Percentiles rank a stretch among this genome's conserved stretches.
These are phyloP conservation scores for Amphipyra tragopoginis DNA, from an alignment of 2,888 invertebrate genomes.

Conservation along the genomic window DNA sequence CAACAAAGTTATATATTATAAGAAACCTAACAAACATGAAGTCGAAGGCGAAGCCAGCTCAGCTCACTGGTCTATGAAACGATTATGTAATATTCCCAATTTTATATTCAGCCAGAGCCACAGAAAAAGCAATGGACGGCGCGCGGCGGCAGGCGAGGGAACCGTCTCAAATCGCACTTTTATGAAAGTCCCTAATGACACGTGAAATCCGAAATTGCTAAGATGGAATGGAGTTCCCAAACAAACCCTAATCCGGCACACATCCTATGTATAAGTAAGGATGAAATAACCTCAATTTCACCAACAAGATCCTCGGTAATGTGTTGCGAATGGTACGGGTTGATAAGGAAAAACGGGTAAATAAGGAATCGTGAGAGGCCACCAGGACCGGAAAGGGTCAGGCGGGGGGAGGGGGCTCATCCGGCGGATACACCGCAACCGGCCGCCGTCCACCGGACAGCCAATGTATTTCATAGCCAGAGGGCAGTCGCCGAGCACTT, in stretches of 20 bases:
- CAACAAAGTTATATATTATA: constrained; percentile 37
- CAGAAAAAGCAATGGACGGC: constrained; percentile 15
- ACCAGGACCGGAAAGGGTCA: constrained; percentile 75
- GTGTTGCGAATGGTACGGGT: constrained; percentile 84
- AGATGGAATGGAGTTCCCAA: constrained; percentile 70
- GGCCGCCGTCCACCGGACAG: constrained; percentile 62
- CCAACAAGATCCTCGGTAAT: constrained; percentile 80
- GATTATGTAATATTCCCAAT: constrained; percentile 52
- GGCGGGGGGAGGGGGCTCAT: constrained; percentile 63
- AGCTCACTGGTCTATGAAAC: constrained; percentile 52
- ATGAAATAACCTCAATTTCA: constrained; percentile 78
- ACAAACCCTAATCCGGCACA: constrained; percentile 71
- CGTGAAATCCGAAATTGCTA: constrained; percentile 69
- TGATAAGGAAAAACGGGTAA: constrained; percentile 89
- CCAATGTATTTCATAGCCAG: constrained; percentile 68
- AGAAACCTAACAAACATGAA: constrained; percentile 46
- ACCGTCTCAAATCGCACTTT: constrained; percentile 59
- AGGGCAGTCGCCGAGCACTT: constrained; percentile 65
- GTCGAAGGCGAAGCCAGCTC: constrained; percentile 32
- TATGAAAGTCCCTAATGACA: constrained; percentile 68
- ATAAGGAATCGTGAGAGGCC: constrained; percentile 80
- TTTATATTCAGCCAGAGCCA: constrained; percentile 44
- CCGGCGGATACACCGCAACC: constrained; percentile 77
- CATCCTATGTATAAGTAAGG: constrained; percentile 65
- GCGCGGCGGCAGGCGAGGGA: constrained; percentile 26